Percentiles rank a stretch among this genome's conserved stretches.
These are phyloP conservation scores for Gadus macrocephalus DNA, from an alignment of 2,113 vertebrate genomes.

Conservation along the genomic window DNA sequence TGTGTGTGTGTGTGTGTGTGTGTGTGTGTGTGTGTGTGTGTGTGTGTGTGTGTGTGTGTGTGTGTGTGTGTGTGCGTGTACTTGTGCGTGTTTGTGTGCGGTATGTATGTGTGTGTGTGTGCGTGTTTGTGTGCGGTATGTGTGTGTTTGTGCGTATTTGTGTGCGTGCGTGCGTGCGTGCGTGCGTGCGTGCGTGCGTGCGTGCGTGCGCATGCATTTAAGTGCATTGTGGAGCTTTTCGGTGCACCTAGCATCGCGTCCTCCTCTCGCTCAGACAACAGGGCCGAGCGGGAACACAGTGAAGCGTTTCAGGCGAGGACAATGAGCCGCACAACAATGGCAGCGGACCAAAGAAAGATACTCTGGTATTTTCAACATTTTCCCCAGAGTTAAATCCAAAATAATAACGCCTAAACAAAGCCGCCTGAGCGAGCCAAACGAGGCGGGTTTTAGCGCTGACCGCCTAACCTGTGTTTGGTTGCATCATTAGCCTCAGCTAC, in stretches of 20 bases:
- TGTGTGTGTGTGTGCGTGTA: conserved; percentile 1
- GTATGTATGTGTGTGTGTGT: too few relatives aligned
- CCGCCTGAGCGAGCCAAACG: neutral
- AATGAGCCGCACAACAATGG: conserved; percentile 30
- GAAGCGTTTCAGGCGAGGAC: conserved; percentile 47
- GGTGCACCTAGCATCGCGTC: conserved; percentile 44
- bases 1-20: neutral
- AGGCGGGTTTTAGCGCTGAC: conserved; percentile 5
- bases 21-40: conserved; percentile 4
- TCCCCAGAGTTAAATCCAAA: conserved; percentile 21
- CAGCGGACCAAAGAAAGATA: conserved; percentile 15
- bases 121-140: too few relatives aligned
- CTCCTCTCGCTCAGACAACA: conserved; percentile 2
- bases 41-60: conserved; percentile 17
- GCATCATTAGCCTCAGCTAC: neutral
- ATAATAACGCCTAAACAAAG: neutral
- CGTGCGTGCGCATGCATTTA: neutral
- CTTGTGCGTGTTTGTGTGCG: neutral
- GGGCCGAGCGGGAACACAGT: conserved; percentile 37
- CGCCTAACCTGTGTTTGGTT: conserved; percentile 1
- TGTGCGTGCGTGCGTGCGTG: too few relatives aligned
- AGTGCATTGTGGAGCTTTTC: conserved; percentile 33
- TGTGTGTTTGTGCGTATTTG: too few relatives aligned
- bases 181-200: conserved; percentile 10
- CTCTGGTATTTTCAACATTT: conserved; percentile 18